Evolutionary conservation across 2,797 vertebrate genomes (phyloP).

Genomic region (Microhierax caerulescens): DNA sequence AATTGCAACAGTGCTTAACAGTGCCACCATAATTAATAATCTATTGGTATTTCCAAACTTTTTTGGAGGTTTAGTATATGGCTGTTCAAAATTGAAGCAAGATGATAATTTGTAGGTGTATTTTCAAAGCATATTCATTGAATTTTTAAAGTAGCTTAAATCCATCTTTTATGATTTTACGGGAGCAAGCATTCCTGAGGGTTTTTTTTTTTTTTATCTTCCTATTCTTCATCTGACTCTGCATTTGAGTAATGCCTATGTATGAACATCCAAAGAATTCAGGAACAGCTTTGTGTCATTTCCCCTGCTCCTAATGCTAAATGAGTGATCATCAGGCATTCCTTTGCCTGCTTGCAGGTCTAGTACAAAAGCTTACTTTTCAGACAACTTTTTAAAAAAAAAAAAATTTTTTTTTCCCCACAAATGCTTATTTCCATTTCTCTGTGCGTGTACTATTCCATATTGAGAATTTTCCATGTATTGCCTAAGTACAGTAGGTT

Average conservation of each 20-base stretch:
- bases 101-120: not conserved
- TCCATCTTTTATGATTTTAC: not conserved
- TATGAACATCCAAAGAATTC: not conserved
- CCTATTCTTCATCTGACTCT: not conserved
- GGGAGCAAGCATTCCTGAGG: not conserved
- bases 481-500: not conserved
- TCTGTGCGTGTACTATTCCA: not conserved
- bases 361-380: not conserved
- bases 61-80: not conserved
- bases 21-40: not conserved
- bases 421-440: not conserved
- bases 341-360: not conserved
- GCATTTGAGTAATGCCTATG: not conserved
- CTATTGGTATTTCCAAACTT: not conserved
- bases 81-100: not conserved
- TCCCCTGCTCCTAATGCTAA: not conserved
- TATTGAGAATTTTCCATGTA: not conserved
- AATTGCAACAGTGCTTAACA: not conserved
- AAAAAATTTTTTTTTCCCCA: not conserved
- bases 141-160: not conserved
- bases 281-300: not conserved
- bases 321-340: not conserved
- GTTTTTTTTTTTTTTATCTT: not conserved
- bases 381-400: not conserved
- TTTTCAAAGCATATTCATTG: not conserved